A percentile compares a stretch with the other conserved stretches of the same genome.
These are phyloP conservation scores for Agelastica alni DNA, from an alignment of 2,888 invertebrate species.

Conservation along the genomic window DNA sequence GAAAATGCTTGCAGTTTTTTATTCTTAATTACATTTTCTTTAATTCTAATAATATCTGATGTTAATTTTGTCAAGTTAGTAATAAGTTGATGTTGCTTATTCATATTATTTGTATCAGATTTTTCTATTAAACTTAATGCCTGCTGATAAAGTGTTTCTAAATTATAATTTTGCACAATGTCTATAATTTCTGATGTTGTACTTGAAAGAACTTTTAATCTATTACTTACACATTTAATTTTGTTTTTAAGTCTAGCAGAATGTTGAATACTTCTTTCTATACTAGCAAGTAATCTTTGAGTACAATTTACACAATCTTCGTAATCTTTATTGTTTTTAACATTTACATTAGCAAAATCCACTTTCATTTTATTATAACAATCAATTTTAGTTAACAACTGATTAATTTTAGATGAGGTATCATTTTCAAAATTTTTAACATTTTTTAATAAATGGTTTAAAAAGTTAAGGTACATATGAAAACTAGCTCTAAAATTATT, in stretches of 20 bases:
- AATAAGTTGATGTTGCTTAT: constrained; percentile 47
- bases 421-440: constrained; percentile 24
- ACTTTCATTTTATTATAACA: constrained; percentile 30
- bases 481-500: constrained; percentile 31
- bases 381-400: constrained; percentile 32
- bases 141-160: constrained; percentile 12
- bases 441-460: constrained; percentile 24
- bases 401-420: constrained; percentile 19
- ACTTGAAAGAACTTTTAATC: constrained; percentile 19
- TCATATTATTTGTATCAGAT: constrained; percentile 54
- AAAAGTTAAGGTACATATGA: constrained; percentile 29
- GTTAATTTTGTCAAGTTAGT: constrained; percentile 62
- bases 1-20: constrained; percentile 45
- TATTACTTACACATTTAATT: constrained; percentile 23
- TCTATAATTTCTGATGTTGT: constrained; percentile 7
- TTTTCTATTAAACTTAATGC: constrained; percentile 26
- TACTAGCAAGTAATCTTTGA: constrained; percentile 32
- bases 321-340: constrained; percentile 27
- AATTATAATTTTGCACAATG: constrained; percentile 12
- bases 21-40: constrained; percentile 59
- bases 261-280: constrained; percentile 33
- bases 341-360: constrained; percentile 29
- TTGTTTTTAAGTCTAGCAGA: constrained; percentile 30
- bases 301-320: constrained; percentile 31
- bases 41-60: constrained; percentile 62